A percentile compares a stretch with the other conserved stretches of the same genome.
Evolutionary conservation across 2,113 vertebrate genomes (phyloP).

Genomic region (Lethenteron reissneri): DNA sequence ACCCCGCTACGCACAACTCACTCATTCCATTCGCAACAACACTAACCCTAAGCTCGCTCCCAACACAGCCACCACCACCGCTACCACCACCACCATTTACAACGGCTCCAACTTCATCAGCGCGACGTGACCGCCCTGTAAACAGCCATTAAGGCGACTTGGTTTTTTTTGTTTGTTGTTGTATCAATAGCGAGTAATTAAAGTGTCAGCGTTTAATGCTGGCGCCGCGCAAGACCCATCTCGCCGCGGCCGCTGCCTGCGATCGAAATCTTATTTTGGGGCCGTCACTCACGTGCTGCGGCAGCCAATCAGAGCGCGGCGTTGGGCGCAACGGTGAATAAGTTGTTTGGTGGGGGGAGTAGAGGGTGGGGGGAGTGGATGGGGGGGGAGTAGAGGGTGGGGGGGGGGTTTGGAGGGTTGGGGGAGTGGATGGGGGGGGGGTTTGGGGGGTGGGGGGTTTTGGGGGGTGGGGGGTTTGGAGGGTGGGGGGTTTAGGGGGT

Average conservation of each 20-base stretch:
- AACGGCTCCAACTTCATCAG: constrained; percentile 24
- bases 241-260: constrained; percentile 46
- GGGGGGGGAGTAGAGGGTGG: too few species aligned
- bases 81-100: constrained; percentile 15
- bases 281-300: constrained; percentile 21
- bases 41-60: neutral
- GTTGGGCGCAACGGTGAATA: too few species aligned
- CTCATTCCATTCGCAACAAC: too few species aligned
- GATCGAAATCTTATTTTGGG: constrained; percentile 54
- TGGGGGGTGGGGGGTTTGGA: too few species aligned
- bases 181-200: constrained; percentile 85
- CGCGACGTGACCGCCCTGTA: constrained; percentile 21
- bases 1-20: too few species aligned
- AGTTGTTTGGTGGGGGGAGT: too few species aligned
- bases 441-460: too few species aligned
- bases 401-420: too few species aligned
- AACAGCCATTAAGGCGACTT: constrained; percentile 23
- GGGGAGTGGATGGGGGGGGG: too few species aligned
- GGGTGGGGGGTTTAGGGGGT: too few species aligned
- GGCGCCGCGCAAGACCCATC: constrained; percentile 30
- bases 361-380: too few species aligned
- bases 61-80: neutral
- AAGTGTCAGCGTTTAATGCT: constrained; percentile 82
- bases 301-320: constrained; percentile 22
- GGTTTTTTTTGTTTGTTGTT: constrained; percentile 16